These are phyloP conservation scores for Sinelater perroti DNA, from an alignment of 2,888 invertebrate genomes.

Conservation along the genomic window DNA sequence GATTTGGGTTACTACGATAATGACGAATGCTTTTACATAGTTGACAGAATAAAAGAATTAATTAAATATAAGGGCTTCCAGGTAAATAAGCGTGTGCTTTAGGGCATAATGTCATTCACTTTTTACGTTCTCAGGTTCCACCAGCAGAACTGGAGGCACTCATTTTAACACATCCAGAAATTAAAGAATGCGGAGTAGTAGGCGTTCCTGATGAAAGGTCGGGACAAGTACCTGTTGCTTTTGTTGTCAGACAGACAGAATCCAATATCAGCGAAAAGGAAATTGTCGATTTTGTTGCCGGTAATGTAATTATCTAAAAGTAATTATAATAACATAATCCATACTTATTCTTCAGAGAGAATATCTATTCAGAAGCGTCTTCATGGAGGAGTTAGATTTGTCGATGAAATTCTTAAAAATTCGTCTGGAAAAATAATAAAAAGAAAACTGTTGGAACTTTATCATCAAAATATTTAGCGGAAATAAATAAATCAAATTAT, in stretches of 20 bases:
- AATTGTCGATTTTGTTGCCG: conserved; percentile 58
- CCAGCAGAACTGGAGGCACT: conserved; percentile 85
- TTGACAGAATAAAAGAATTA: conserved; percentile 85
- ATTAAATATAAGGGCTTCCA: conserved; percentile 88
- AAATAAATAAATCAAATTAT: too few species aligned
- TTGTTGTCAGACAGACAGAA: conserved; percentile 70
- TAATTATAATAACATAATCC: neutral
- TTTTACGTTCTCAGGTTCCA: conserved; percentile 63
- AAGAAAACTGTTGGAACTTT: conserved; percentile 48
- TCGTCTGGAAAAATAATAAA: conserved; percentile 63
- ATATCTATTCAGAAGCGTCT: conserved; percentile 78
- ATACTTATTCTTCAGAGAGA: conserved; percentile 53
- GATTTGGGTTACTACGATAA: conserved; percentile 83
- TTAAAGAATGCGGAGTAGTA: conserved; percentile 81
- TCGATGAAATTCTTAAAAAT: conserved; percentile 62
- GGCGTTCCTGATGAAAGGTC: conserved; percentile 74
- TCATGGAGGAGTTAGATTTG: conserved; percentile 69
- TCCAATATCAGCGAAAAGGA: conserved; percentile 59
- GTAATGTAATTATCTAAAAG: too few species aligned
- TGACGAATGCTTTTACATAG: conserved; percentile 78
- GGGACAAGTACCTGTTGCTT: conserved; percentile 80
- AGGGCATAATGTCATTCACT: neutral
- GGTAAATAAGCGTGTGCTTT: conserved; percentile 58
- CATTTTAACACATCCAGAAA: conserved; percentile 71
- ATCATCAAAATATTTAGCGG: neutral